Conservation (phyloP, 2,113 vertebrate genomes). For the Myiagra hebetior region DNA sequence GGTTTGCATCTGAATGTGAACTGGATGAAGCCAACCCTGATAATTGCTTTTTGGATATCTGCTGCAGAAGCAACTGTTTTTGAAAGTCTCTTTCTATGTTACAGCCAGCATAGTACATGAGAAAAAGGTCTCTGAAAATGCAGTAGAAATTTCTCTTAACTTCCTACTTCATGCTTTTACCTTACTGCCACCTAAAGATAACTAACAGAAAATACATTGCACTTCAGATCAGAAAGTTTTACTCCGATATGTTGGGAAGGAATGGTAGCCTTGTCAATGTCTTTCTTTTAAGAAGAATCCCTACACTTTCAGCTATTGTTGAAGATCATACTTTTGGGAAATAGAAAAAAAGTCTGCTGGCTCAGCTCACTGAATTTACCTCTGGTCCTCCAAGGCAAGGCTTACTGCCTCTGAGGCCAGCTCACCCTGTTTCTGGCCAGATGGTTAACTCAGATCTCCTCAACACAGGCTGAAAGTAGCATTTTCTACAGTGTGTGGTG, state of each 20-base stretch:
- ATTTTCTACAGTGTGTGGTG: not conserved
- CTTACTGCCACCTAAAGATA: slow-evolving; percentile 60
- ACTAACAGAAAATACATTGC: slow-evolving; percentile 20
- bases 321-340: not conserved
- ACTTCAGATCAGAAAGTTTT: not conserved
- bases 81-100: not conserved
- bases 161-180: slow-evolving; percentile 21
- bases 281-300: not conserved
- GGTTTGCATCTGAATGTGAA: not conserved
- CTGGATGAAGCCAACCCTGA: not conserved
- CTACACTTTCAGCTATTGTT: not conserved
- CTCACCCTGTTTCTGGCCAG: not conserved
- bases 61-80: not conserved
- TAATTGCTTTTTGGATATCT: not conserved
- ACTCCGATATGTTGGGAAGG: not conserved
- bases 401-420: accelerated
- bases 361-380: not conserved
- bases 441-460: not conserved
- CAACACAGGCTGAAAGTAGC: not conserved
- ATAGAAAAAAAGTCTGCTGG: not conserved
- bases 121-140: not conserved
- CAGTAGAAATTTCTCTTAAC: not conserved
- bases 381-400: not conserved
- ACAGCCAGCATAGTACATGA: not conserved
- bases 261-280: not conserved